phyloP scores from a whole-genome alignment of 2,888 invertebrate species.

The Cerastoderma edule region DNA sequence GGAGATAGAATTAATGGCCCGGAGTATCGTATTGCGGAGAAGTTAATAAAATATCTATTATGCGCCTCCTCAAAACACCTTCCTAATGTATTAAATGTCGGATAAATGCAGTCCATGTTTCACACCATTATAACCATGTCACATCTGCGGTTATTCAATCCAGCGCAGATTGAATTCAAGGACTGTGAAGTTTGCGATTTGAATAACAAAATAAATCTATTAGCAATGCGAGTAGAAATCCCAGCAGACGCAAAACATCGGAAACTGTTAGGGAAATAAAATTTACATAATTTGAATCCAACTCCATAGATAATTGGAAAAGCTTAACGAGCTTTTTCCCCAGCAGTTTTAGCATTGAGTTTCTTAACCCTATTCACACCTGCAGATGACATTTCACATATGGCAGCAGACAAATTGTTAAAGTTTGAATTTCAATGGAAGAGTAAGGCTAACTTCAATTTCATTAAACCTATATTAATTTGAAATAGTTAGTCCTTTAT shows the following conservation, averaged over 20 bases:
- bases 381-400: too few relatives aligned
- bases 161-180: slow-evolving; percentile 3
- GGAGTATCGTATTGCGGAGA: slow-evolving; percentile 10
- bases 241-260: too few relatives aligned
- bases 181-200: slow-evolving; percentile 13
- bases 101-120: slow-evolving; percentile 18
- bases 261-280: background rate
- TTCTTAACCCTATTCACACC: too few relatives aligned
- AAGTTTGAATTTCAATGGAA: too few relatives aligned
- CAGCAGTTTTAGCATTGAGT: too few relatives aligned
- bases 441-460: too few relatives aligned
- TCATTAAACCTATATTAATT: too few relatives aligned
- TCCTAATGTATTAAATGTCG: slow-evolving; percentile 7
- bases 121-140: slow-evolving; percentile 1
- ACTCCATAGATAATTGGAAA: slow-evolving; percentile 7
- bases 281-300: slow-evolving; percentile 19
- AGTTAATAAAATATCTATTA: slow-evolving; percentile 25
- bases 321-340: slow-evolving; percentile 12
- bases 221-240: slow-evolving; percentile 13
- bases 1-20: background rate
- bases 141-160: slow-evolving; percentile 18
- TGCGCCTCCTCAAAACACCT: background rate
- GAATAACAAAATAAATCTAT: slow-evolving; percentile 25
- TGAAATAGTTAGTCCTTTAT: too few relatives aligned
- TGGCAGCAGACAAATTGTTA: too few relatives aligned